Base-by-base conservation (phyloP, 2,888 invertebrate genomes). In the Lacanobia wlatinum region DNA sequence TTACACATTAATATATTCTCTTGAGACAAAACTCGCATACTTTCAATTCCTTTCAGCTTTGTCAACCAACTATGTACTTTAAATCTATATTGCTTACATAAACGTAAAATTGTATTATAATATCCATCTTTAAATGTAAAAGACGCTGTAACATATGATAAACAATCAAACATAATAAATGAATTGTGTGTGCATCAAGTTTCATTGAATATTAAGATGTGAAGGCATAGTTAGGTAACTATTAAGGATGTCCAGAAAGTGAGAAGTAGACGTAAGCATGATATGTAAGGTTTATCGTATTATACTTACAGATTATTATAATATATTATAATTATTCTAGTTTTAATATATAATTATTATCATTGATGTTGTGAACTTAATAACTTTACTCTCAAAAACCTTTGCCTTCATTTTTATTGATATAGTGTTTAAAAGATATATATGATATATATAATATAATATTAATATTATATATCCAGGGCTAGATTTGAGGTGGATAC, bases 201-300 rank as follows among this genome's bases (percentile, higher is more conserved):
- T 75, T 72, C 71, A 65, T 53, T 56, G 46, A 64, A 82, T 78
- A 75, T 65, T 75, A 73, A 63, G 70, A 77, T 84, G 76, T 77
- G 80, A 87, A 81, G 80, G 80, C 70, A 77, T 84, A 85, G 83
- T 82, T 77, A 87, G 80, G 70, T 88, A 87, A 82, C 76, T 81
- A 78, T 68, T 89, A 91, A 92, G 89, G 86, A 89, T 89, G 91
- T 93, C 91, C 91, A 92, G 90, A 93, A 91, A 93, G 90, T 91
- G 92, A 90, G 91, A 92, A 84, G 86, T 90, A 91, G 88, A 76
- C 70, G 52, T 89, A 90, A 87, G 87, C 76, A 83, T 83, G 80
- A 78, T 80, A 83, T 83, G 64, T 84, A 78, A 71, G 74, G 70
- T 76, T 84, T 82, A 73, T 83, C 68, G 69, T 80, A 74, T 73